Conservation (phyloP, 2,113 vertebrate species). For the Dasyornis broadbenti region DNA sequence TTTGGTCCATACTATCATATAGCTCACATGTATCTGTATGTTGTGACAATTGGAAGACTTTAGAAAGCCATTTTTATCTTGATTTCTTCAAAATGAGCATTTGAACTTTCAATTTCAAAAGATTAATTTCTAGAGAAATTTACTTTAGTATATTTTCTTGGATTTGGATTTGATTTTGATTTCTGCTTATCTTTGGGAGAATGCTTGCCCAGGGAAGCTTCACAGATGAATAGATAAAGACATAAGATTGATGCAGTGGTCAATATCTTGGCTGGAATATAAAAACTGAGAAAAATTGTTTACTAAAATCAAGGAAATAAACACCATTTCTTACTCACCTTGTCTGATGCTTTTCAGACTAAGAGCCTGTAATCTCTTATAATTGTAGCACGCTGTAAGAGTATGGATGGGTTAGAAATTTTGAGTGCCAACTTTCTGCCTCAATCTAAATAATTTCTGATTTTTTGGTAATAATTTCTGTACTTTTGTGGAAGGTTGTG, state of each 20-base stretch:
- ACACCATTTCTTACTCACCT: not conserved
- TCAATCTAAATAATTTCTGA: not conserved
- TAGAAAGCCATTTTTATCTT: not conserved
- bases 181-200: not conserved
- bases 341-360: not conserved
- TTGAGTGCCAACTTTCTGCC: not conserved
- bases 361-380: fast-evolving
- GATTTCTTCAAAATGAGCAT: not conserved
- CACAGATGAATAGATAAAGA: not conserved
- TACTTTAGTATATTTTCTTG: not conserved
- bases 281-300: not conserved
- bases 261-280: not conserved
- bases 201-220: not conserved
- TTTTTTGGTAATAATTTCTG: not conserved
- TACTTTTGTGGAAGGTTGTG: not conserved
- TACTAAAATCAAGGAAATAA: not conserved
- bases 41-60: not conserved
- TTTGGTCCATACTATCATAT: not conserved
- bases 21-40: not conserved
- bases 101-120: not conserved
- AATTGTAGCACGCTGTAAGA: not conserved
- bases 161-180: not conserved
- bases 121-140: not conserved
- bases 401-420: not conserved
- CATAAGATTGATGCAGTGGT: not conserved